Evolutionary conservation across 2,113 vertebrate species (phyloP).

Genomic region (Engystomops pustulosus): DNA sequence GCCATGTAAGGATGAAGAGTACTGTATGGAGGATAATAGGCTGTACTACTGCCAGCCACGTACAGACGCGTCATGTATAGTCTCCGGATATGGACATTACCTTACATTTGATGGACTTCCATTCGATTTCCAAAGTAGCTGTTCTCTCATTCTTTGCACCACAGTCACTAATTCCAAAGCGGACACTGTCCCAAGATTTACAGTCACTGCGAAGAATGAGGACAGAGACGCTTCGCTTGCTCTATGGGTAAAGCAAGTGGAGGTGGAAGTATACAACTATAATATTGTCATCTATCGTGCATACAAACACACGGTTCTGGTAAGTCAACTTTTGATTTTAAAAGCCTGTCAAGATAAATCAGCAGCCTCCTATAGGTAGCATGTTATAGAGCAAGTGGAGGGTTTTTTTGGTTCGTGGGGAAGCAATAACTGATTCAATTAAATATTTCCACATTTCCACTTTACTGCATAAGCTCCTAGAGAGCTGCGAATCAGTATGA

Average conservation of each 20-base stretch:
- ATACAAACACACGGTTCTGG: conserved; percentile 93
- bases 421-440: no score
- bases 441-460: no score
- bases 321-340: conserved; percentile 70
- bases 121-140: conserved; percentile 96
- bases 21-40: conserved; percentile 84
- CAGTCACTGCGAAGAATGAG: conserved; percentile 84
- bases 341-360: not conserved
- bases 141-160: conserved; percentile 83
- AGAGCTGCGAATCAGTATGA: no score
- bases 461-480: no score
- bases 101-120: conserved; percentile 86
- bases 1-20: conserved; percentile 87
- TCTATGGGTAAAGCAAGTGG: conserved; percentile 91
- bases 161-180: conserved; percentile 68
- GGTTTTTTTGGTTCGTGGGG: no score
- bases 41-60: conserved; percentile 87
- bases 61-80: conserved; percentile 86
- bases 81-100: conserved; percentile 92
- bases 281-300: conserved; percentile 88
- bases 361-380: no score
- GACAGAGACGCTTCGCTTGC: conserved; percentile 92
- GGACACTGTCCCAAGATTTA: conserved; percentile 77
- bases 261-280: conserved; percentile 88
- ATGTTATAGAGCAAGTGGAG: no score